Conservation (phyloP, 2,888 invertebrate genomes). For the Adelphocoris suturalis region DNA sequence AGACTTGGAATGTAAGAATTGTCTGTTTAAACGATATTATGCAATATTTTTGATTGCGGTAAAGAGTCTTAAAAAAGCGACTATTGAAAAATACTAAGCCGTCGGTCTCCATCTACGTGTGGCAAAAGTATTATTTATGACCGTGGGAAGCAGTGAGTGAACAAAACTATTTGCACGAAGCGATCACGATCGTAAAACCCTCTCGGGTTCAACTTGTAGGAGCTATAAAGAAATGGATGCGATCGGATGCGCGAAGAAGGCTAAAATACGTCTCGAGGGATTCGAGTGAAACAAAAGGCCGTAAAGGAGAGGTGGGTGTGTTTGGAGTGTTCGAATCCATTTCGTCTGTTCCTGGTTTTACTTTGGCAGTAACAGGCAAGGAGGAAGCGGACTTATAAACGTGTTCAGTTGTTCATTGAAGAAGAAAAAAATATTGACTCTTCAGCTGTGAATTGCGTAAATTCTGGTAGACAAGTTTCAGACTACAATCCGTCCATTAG, state of each 20-base stretch:
- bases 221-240: background rate
- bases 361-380: background rate
- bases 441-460: background rate
- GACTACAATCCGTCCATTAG: too few relatives aligned
- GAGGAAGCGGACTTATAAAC: background rate
- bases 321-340: background rate
- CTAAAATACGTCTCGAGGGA: background rate
- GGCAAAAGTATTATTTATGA: constrained; percentile 21
- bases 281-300: background rate
- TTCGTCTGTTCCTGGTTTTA: background rate
- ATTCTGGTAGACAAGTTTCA: too few relatives aligned
- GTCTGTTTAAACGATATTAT: too few relatives aligned
- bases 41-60: too few relatives aligned
- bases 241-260: constrained; percentile 38
- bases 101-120: constrained; percentile 5
- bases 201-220: constrained; percentile 1
- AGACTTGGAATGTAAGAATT: too few relatives aligned
- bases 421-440: background rate
- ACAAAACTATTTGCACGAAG: constrained; percentile 20
- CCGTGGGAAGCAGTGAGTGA: constrained; percentile 27
- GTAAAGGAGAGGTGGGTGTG: background rate
- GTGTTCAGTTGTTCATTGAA: background rate
- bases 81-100: background rate
- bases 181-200: constrained; percentile 19
- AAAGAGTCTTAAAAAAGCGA: background rate